A percentile compares a stretch with the other conserved stretches of the same genome.
phyloP scores from a whole-genome alignment of 2,113 vertebrate species.

The Coreoperca whiteheadi region DNA sequence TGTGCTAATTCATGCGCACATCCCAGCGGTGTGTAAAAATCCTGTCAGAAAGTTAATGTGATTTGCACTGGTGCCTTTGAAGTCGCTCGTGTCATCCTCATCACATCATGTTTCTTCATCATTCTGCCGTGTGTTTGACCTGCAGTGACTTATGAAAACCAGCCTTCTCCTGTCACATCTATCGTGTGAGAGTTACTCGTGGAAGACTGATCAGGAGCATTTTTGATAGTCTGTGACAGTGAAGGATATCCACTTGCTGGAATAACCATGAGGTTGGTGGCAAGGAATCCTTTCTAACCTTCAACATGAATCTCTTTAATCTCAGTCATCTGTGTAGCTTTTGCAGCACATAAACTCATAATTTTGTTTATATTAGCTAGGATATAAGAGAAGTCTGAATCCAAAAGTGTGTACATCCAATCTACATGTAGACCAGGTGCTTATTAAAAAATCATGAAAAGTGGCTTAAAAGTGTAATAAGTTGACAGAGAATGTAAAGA shows the following conservation, averaged over 20 bases:
- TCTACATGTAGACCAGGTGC: background rate
- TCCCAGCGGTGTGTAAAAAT: constrained; percentile 37
- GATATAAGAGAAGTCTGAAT: background rate
- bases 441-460: background rate
- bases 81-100: constrained; percentile 39
- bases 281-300: constrained; percentile 22
- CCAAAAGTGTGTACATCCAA: background rate
- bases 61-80: constrained; percentile 55
- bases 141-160: constrained; percentile 35
- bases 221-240: constrained; percentile 58
- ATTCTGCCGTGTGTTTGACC: constrained; percentile 48
- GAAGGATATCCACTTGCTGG: constrained; percentile 31
- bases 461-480: background rate
- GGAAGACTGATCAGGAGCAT: constrained; percentile 51
- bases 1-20: constrained; percentile 19
- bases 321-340: background rate
- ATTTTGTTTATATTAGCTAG: background rate
- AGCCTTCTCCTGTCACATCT: constrained; percentile 50
- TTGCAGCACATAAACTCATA: background rate
- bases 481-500: background rate
- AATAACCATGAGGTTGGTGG: constrained; percentile 33
- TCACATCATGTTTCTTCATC: constrained; percentile 57
- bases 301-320: constrained; percentile 17
- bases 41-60: constrained; percentile 57
- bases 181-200: constrained; percentile 33